Base-by-base conservation (phyloP, 2,888 invertebrate species). In the Paralinhomoeus sp. region DNA sequence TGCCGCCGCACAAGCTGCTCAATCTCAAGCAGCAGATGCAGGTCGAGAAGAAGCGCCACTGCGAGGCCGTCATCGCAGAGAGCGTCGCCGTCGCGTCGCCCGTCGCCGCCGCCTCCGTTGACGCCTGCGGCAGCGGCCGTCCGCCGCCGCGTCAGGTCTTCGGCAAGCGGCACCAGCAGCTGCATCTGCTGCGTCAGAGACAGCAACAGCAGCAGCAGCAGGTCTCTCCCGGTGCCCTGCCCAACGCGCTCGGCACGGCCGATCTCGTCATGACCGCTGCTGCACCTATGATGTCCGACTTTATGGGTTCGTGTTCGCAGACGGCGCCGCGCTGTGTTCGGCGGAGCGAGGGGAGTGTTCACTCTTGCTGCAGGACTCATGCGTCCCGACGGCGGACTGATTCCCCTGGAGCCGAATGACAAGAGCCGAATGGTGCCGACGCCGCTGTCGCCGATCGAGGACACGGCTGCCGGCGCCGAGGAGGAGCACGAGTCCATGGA, bases 121-220 rank as follows among this genome's bases (percentile, higher is more conserved):
- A n/a, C n/a, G n/a, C n/a, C n/a, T n/a, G 43, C 64, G 65, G 49
- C 62, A 64, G 45, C 55, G 64, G 13, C 62, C 62, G 50, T 54
- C 7, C 31, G 9, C 18, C 3, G 46, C 5, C 5, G 45, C 55
- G 64, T 13, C 61, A 62, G 50, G 54, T 54, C 42, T 55, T 58
- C 45, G 58, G 61, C 50, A 58, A 59, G 46, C 57, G 50, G 31
- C 37, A 49, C 15, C 49, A 43, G 24, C 52, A 53, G 21, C 36
- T 53, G 35, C 53, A 53, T 41, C 36, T 52, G 36, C 33, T 52
- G 7, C 45, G 52, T n/a, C 52, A 52, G 50, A 47, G 55, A 42
- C 61, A 62, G 15, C 63, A 62, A 46, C 60, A 62, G 47, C 62
- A 62, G 47, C 50, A 52, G 37, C 47, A 50, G 21, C 41, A 45